A percentile compares a stretch with the other conserved stretches of the same genome.
Evolutionary conservation across 1,140 invertebrate genomes (phyloP).

Genomic region (Andrena cerasifolii): DNA sequence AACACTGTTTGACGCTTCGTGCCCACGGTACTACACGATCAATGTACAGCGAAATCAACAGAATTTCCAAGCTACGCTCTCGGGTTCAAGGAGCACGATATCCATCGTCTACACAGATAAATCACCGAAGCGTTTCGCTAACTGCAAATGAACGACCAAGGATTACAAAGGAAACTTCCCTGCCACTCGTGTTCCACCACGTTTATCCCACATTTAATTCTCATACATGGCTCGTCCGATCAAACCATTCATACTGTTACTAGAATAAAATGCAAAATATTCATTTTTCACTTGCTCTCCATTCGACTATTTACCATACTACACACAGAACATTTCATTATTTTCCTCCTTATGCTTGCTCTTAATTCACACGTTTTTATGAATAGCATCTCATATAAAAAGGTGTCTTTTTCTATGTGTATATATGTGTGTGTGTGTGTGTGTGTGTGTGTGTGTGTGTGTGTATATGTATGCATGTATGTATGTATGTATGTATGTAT

Average conservation of each 20-base stretch:
- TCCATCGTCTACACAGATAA: too few species aligned
- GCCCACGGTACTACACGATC: too few species aligned
- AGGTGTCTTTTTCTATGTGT: slow-evolving; percentile 51
- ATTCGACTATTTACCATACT: slow-evolving; percentile 66
- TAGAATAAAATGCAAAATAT: slow-evolving; percentile 74
- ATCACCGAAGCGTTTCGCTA: too few species aligned
- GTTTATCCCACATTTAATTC: slow-evolving; percentile 54
- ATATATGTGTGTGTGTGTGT: slow-evolving; percentile 36
- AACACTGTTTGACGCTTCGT: too few species aligned
- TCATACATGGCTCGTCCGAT: slow-evolving; percentile 28
- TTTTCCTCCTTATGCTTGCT: slow-evolving; percentile 63
- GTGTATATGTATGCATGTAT: slow-evolving; percentile 45
- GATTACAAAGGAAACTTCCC: not conserved
- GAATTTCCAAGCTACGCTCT: too few species aligned
- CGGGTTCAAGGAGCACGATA: too few species aligned
- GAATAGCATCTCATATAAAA: slow-evolving; percentile 68
- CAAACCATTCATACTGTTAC: slow-evolving; percentile 55
- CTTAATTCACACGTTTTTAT: slow-evolving; percentile 71
- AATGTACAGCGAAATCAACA: too few species aligned
- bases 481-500: slow-evolving; percentile 41
- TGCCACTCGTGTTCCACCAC: slow-evolving; percentile 62
- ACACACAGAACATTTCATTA: slow-evolving; percentile 58
- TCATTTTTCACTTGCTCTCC: slow-evolving; percentile 62
- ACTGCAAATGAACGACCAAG: too few species aligned
- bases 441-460: slow-evolving; percentile 39